Base-by-base conservation (phyloP, 2,113 vertebrate genomes). In the Xenopus borealis region DNA sequence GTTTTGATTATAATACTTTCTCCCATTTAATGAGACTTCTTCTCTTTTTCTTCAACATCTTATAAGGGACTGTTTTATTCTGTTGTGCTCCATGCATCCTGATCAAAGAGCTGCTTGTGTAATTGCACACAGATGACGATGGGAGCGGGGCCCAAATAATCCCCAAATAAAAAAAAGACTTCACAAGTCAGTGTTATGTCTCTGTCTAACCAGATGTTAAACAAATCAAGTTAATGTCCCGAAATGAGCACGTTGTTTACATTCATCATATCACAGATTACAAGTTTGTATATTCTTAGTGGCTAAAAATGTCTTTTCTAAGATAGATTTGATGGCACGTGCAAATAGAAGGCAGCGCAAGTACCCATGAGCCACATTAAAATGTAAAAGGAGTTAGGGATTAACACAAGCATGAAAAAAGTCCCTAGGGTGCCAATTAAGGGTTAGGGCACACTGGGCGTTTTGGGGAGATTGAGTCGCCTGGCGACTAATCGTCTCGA, bases 61-160 rank as follows among this genome's bases (percentile, higher is more conserved):
- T 69, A 12, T 66, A 64, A 50, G 75, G 12, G 27, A 73, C 10
- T 75, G 20, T 72, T 57, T 61, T 33, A 62, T 66, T n/a, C 52
- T 40, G 10, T 44, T 0, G 0, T 76, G 18, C 47, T 78, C 66
- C 64, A 66, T 0, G 0, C 3, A 69, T 27, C 44, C 2, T 64
- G 55, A 73, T 75, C 19, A 71, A 80, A 80, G 44, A 6, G 3
- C 66, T 58, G 72, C 62, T 79, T 64, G 53, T 0, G 23, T 66
- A 10, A 19, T 3, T 14, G 4, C 66, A 18, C 46, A 33, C 17
- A 11, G 0, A 0, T 27, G 23, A 27, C 23, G 23, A 27, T 58
- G 57, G 46, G 73, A 81, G 70, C n/a, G 33, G 12, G 61, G 62
- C 10, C 7, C 52, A 78, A 79, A 66, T 1, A 33, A 10, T 47